Conservation (phyloP, 2,888 invertebrate species). For the Bugula neritina region DNA sequence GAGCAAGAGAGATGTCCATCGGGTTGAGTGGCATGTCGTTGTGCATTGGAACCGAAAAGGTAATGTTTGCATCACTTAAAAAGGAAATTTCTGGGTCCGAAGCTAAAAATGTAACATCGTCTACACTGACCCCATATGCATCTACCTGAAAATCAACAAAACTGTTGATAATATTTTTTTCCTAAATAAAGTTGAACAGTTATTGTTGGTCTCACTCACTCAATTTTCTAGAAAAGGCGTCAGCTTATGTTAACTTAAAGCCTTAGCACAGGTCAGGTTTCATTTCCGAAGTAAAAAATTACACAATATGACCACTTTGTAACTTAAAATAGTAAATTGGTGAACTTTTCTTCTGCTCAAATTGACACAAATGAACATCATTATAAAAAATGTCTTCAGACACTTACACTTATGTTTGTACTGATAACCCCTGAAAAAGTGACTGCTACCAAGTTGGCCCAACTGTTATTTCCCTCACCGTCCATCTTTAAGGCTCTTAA, state of each 20-base stretch:
- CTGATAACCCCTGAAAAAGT: not conserved
- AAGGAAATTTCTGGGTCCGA: not conserved
- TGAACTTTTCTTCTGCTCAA: too few relatives aligned
- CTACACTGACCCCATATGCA: not conserved
- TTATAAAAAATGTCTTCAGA: not conserved
- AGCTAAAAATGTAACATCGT: not conserved
- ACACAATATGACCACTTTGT: too few relatives aligned
- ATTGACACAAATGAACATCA: too few relatives aligned
- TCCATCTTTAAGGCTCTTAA: not conserved
- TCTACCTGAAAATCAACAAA: too few relatives aligned
- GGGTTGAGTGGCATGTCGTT: conserved; percentile 19
- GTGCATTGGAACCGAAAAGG: not conserved
- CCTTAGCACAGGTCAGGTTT: too few relatives aligned
- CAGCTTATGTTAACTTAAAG: too few relatives aligned
- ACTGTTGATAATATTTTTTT: too few relatives aligned
- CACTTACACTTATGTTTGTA: not conserved
- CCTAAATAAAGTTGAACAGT: too few relatives aligned
- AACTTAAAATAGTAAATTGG: too few relatives aligned
- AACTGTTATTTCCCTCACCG: not conserved
- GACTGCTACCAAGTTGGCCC: not conserved
- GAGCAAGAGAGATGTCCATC: not conserved
- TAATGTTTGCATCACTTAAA: not conserved
- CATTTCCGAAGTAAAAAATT: too few relatives aligned
- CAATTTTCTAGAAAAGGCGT: too few relatives aligned
- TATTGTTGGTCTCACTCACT: too few relatives aligned